These are phyloP conservation scores for Polietes domitor DNA, from an alignment of 2,888 invertebrate species.

Conservation along the genomic window DNA sequence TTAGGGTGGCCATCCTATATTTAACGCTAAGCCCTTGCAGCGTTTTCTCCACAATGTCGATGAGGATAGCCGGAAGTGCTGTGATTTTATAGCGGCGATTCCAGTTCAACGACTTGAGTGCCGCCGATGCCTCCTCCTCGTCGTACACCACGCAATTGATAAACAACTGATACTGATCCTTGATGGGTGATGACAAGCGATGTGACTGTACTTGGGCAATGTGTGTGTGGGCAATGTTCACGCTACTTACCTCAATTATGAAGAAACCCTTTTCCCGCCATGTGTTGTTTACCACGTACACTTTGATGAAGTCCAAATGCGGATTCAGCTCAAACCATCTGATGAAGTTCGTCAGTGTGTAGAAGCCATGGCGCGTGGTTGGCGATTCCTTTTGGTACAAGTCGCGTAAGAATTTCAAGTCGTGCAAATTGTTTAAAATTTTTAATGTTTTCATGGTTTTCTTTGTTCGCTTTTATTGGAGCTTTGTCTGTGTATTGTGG, in stretches of 20 bases:
- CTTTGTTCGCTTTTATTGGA: not conserved
- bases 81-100: slow-evolving; percentile 73
- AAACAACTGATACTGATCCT: slow-evolving; percentile 74
- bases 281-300: slow-evolving; percentile 71
- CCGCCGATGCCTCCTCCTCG: slow-evolving; percentile 66
- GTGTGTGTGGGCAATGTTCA: not conserved
- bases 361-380: slow-evolving; percentile 68
- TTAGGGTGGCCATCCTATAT: slow-evolving; percentile 65
- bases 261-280: slow-evolving; percentile 73
- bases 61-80: slow-evolving; percentile 71
- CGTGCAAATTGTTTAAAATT: slow-evolving; percentile 46
- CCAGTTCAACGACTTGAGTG: slow-evolving; percentile 72
- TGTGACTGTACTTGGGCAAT: not conserved
- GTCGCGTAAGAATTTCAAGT: slow-evolving; percentile 49
- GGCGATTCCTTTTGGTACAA: slow-evolving; percentile 34
- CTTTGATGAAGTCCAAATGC: slow-evolving; percentile 65
- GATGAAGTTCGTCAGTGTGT: slow-evolving; percentile 73
- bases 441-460: slow-evolving; percentile 42
- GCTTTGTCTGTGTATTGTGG: not conserved
- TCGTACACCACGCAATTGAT: slow-evolving; percentile 67
- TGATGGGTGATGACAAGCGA: not conserved
- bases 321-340: slow-evolving; percentile 69
- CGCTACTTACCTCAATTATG: slow-evolving; percentile 67
- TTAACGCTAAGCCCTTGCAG: slow-evolving; percentile 67
- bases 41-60: slow-evolving; percentile 69